A percentile compares a stretch with the other conserved stretches of the same genome.
Evolutionary conservation across 2,888 invertebrate species (phyloP).

Genomic region (Lamellibrachia satsuma): DNA sequence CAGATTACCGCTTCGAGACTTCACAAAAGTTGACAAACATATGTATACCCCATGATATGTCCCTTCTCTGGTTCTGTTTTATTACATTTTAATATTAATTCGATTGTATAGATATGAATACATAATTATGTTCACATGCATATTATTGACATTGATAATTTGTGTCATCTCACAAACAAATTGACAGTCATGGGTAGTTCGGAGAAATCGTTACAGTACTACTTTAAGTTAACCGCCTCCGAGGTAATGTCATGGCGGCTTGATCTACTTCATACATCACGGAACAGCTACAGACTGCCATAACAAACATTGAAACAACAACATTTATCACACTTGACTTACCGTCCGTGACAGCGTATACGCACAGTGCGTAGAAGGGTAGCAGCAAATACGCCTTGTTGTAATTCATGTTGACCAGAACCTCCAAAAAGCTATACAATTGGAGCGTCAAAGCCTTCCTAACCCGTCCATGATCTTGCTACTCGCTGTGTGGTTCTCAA

Average conservation of each 20-base stretch:
- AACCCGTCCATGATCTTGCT: neutral
- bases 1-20: too few relatives aligned
- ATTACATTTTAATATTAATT: too few relatives aligned
- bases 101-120: too few relatives aligned
- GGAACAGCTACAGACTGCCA: neutral
- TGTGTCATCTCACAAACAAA: neutral
- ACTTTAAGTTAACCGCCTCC: neutral
- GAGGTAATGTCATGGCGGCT: neutral
- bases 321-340: neutral
- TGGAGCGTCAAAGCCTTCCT: neutral
- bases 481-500: slow-evolving; percentile 3
- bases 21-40: too few relatives aligned
- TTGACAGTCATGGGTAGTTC: neutral
- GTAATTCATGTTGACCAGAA: neutral
- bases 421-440: neutral
- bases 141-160: neutral
- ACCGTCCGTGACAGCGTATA: neutral
- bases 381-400: neutral
- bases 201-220: neutral
- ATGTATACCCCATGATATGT: too few relatives aligned
- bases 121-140: too few relatives aligned
- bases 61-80: too few relatives aligned
- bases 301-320: neutral
- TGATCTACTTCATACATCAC: neutral
- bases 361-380: neutral